A percentile compares a stretch with the other conserved stretches of the same genome.
phyloP scores from a whole-genome alignment of 30 jellyfish, hydroid and myxozoan genomes.

The Hydractinia symbiolongicarpus region DNA sequence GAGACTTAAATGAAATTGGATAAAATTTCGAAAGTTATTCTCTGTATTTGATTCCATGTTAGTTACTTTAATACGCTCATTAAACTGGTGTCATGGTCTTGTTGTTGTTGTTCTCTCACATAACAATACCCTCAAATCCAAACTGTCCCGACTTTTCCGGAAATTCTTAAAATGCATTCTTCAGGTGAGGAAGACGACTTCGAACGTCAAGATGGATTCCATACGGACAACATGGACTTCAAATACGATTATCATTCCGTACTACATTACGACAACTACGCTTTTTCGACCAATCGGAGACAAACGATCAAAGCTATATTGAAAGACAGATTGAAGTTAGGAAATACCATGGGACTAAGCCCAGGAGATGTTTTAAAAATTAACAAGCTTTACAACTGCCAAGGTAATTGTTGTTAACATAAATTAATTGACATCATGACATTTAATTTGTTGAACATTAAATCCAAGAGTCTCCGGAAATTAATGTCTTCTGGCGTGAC shows the following conservation, averaged over 20 bases:
- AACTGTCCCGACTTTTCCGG: background rate
- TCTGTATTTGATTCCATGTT: no score
- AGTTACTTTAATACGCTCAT: no score
- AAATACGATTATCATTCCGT: background rate
- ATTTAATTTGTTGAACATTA: no score
- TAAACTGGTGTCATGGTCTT: no score
- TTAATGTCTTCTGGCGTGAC: no score
- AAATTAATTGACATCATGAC: no score
- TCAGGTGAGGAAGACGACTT: background rate
- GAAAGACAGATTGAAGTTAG: background rate
- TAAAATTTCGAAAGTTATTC: no score
- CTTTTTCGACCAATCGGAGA: conserved; percentile 1
- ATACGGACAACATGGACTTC: background rate
- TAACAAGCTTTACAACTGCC: background rate
- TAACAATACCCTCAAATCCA: no score
- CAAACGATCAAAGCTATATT: background rate
- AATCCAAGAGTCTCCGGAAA: no score
- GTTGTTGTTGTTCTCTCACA: no score
- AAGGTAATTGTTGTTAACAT: background rate
- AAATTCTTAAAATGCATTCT: background rate
- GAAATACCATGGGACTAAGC: background rate
- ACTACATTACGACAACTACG: conserved; percentile 15
- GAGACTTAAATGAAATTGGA: no score
- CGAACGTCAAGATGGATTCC: background rate
- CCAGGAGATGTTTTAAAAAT: background rate